Percentiles rank a stretch among this genome's conserved stretches.
These are phyloP conservation scores for Turritopsis dohrnii DNA, from an alignment of 30 jellyfish, hydroid and myxozoan genomes.

Conservation along the genomic window DNA sequence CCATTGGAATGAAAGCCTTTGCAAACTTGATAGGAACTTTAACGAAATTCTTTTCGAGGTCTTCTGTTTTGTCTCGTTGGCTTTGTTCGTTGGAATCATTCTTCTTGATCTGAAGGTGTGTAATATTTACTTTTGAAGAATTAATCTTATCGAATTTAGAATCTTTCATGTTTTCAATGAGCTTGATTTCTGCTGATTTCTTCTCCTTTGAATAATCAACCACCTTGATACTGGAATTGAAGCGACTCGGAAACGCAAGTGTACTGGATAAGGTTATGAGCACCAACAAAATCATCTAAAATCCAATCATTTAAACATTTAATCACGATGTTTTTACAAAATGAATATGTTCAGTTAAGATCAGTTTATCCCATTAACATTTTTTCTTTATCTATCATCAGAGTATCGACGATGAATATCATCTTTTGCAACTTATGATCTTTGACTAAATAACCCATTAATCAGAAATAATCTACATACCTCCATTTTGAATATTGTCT, in stretches of 20 bases:
- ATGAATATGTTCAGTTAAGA: too few species aligned
- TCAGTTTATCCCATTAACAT: too few species aligned
- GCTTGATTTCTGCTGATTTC: not conserved
- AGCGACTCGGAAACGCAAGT: not conserved
- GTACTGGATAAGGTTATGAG: not conserved
- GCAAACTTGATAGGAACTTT: not conserved
- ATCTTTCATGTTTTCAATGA: not conserved
- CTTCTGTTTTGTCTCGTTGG: not conserved
- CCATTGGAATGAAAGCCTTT: not conserved
- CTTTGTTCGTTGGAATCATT: not conserved
- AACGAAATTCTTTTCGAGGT: not conserved
- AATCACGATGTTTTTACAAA: too few species aligned
- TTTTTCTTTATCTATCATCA: too few species aligned
- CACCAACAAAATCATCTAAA: not conserved
- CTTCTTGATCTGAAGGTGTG: not conserved
- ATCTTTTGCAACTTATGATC: too few species aligned
- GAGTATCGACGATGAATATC: too few species aligned
- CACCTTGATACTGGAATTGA: not conserved
- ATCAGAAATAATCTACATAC: not conserved
- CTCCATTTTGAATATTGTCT: not conserved
- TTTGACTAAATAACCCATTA: too few species aligned
- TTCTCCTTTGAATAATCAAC: not conserved
- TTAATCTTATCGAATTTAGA: not conserved
- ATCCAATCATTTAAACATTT: too few species aligned
- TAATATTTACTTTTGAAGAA: not conserved